Evolutionary conservation across 2,797 vertebrate species (phyloP).

Genomic region (Argentina silus): DNA sequence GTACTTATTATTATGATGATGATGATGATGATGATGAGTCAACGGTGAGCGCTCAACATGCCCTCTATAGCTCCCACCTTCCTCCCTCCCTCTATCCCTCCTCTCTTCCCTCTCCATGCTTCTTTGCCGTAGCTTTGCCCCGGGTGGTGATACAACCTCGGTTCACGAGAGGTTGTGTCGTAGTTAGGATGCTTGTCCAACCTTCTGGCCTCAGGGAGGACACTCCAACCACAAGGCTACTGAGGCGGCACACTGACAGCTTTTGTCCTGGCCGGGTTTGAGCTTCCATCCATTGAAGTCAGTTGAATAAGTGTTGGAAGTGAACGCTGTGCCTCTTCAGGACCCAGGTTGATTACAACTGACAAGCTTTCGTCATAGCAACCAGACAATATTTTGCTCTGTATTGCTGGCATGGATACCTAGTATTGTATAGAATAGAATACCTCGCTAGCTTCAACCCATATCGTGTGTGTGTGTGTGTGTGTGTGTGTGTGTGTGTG

Average conservation of each 20-base stretch:
- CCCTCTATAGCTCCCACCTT: constrained; percentile 53
- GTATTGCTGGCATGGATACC: background rate
- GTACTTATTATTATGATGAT: constrained; percentile 42
- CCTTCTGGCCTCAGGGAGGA: constrained; percentile 34
- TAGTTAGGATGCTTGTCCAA: too few species aligned
- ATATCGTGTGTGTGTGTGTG: background rate
- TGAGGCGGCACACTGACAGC: background rate
- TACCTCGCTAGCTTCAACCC: background rate
- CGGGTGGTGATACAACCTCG: constrained; percentile 30
- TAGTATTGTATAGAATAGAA: background rate
- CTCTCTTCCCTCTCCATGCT: constrained; percentile 24
- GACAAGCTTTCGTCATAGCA: constrained; percentile 9
- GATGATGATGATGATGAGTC: constrained; percentile 45
- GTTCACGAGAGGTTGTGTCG: constrained; percentile 47
- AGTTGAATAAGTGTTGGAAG: too few species aligned
- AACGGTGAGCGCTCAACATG: constrained; percentile 80
- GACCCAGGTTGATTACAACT: constrained; percentile 22
- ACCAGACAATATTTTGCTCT: background rate
- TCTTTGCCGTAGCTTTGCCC: constrained; percentile 33
- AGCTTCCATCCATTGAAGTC: too few species aligned
- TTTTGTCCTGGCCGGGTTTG: background rate
- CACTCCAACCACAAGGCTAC: too few species aligned
- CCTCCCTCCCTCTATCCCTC: constrained; percentile 18
- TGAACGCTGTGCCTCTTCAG: background rate
- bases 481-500: background rate